phyloP scores from a whole-genome alignment of 2,113 vertebrate species.

The Bettongia penicillata region DNA sequence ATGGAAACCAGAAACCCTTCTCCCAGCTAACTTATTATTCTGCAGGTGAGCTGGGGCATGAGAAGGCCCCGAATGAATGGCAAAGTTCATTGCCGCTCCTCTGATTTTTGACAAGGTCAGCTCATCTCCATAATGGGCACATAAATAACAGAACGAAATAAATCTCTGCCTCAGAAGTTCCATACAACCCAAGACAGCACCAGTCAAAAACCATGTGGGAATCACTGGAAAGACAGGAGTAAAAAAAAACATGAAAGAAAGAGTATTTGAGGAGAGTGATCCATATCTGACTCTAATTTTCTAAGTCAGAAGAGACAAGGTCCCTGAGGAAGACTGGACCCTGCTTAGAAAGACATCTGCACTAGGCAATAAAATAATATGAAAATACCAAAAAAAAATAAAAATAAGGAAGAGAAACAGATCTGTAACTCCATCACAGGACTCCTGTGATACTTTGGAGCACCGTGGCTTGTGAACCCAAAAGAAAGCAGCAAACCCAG shows the following conservation, averaged over 20 bases:
- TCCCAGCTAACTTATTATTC: conserved; percentile 47
- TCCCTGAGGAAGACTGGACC: conserved; percentile 64
- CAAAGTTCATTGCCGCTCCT: conserved; percentile 65
- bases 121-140: conserved; percentile 82
- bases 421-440: conserved; percentile 67
- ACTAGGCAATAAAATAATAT: conserved; percentile 73
- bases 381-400: conserved; percentile 75
- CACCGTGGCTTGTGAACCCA: conserved; percentile 78
- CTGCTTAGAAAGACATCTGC: conserved; percentile 71
- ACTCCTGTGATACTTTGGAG: conserved; percentile 67
- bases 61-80: conserved; percentile 61
- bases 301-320: conserved; percentile 67
- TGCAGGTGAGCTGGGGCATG: conserved; percentile 57
- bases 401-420: conserved; percentile 79
- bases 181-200: conserved; percentile 70
- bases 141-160: conserved; percentile 84
- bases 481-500: conserved; percentile 80
- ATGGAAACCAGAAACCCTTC: not conserved
- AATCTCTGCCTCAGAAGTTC: conserved; percentile 77
- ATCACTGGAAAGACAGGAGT: conserved; percentile 64
- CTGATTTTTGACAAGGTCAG: conserved; percentile 80
- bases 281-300: conserved; percentile 79
- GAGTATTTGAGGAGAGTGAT: conserved; percentile 67
- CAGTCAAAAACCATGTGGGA: conserved; percentile 73
- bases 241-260: conserved; percentile 65